Evolutionary conservation across 2,888 invertebrate genomes (phyloP), one percentile per base, ranked within the genome.

Genomic region (Pseudanteris insignis): DNA sequence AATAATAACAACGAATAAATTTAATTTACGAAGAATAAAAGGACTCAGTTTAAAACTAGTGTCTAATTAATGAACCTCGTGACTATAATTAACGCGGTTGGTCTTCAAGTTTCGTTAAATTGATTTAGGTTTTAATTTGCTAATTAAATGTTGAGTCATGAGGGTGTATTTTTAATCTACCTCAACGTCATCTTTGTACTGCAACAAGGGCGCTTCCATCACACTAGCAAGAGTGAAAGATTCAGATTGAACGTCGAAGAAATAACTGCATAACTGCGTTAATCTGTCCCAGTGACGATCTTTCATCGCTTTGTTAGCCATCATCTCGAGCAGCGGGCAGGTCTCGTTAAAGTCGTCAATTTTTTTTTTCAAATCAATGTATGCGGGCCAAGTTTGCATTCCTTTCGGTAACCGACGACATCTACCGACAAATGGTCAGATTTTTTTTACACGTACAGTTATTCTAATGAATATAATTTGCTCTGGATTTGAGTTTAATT

Each of bases 281-380:
- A 89, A 83, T 66, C 85, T 80, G 38, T 81, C 83, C 92, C 92
- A 92, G 75, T 92, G 92, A 2, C 91, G 84, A 2, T 88, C 87
- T 74, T 90, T 89, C 89, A 92, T 90, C 1, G 91, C 87, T 74
- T 91, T 91, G 72, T 92, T 90, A 2, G 93, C 89, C 94, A 95
- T 94, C 65, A 94, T 72, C 75, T 94, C 92, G 15, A 94, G 79
- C 21, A 95, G 75, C 0, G 94, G 94, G 73, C 92, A 92, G 5
- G 89, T 90, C 77, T 94, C 89, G 74, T 90, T 93, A 76, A 95
- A 94, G 74, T 94, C 93, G 67, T 94, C 94, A 59, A 95, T 93
- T 81, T 92, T 94, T 64, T 88, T 88, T 74, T 92, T 94, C 53
- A 95, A 79, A 67, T 92, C 93, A 43, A 90, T 84, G 73, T 83